Evolutionary conservation across 2,113 vertebrate species (phyloP), one percentile per base, ranked within the genome.

Genomic region (Pteropus alecto): DNA sequence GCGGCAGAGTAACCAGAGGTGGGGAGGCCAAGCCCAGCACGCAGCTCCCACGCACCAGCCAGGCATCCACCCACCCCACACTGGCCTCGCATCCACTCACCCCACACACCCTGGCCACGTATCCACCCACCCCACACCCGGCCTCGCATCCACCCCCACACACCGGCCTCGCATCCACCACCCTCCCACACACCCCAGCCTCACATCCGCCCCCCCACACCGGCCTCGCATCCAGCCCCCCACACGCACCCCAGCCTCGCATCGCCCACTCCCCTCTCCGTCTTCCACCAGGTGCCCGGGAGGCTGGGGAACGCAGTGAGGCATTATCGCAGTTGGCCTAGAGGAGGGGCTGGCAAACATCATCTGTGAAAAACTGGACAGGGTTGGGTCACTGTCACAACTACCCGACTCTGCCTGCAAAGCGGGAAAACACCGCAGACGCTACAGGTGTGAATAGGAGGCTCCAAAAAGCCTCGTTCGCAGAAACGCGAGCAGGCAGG

Each of bases 291-390:
- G 85, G 56, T 43, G 11, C 24, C 76, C 58, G n/a, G 41, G 33
- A 87, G 30, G 26, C 38, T 12, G 18, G 54, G 38, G 41, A 48
- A 28, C 71, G 4, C 15, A 67, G 58, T 19, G 24, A 1, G 19
- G 30, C 9, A n/a, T 22, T 2, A 11, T 7, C 12, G 1, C 4
- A 0, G 28, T 2, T 28, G 54, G 41, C 22, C 65, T 51, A 65
- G 82, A 58, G 60, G n/a, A 74, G 18, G 8, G 13, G 0, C n/a
- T 43, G 51, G 46, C 48, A 58, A 43, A 22, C 22, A 33, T 70
- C 6, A 43, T 63, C 88, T 3, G 5, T 14, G n/a, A 41, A 89
- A 51, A 56, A 6, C 79, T 5, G 11, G 16, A 30, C 0, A 51
- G 43, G 3, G 33, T 7, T 19, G 8, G 65, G 56, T 46, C 48